phyloP scores from a whole-genome alignment of 2,113 vertebrate species.

The Ophthalmolycus amberensis region DNA sequence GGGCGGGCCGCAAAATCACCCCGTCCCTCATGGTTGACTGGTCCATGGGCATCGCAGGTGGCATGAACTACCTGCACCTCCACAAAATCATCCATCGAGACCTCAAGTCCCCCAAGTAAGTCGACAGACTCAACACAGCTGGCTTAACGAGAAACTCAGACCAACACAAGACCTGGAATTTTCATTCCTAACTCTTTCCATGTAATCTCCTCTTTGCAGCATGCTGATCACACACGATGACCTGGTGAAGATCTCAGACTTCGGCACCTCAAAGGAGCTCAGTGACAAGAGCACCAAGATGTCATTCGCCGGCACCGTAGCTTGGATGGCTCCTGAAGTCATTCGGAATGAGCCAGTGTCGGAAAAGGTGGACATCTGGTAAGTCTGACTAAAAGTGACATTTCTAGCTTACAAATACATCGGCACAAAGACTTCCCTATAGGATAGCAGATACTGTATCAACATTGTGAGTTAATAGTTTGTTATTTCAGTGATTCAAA shows the following conservation, averaged over 20 bases:
- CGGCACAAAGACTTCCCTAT: background rate
- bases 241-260: slow-evolving; percentile 99
- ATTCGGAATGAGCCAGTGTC: slow-evolving; percentile 98
- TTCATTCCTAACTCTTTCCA: background rate
- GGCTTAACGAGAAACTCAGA: background rate
- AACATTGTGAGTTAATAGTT: background rate
- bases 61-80: slow-evolving; percentile 99
- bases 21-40: slow-evolving; percentile 95
- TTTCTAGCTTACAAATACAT: background rate
- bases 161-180: background rate
- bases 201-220: slow-evolving; percentile 75
- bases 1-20: slow-evolving; percentile 94
- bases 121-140: background rate
- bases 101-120: slow-evolving; percentile 97
- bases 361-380: slow-evolving; percentile 99
- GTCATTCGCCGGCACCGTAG: slow-evolving; percentile 97
- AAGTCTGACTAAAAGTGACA: slow-evolving; percentile 58
- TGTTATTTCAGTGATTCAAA: slow-evolving; percentile 3
- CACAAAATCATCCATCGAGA: slow-evolving; percentile 99
- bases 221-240: slow-evolving; percentile 99
- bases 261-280: slow-evolving; percentile 97
- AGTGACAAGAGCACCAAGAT: slow-evolving; percentile 99
- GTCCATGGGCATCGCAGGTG: slow-evolving; percentile 98
- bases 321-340: slow-evolving; percentile 99
- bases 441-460: slow-evolving; percentile 8